phyloP scores from a whole-genome alignment of 1,140 invertebrate species.

The Sycophila sp. region DNA sequence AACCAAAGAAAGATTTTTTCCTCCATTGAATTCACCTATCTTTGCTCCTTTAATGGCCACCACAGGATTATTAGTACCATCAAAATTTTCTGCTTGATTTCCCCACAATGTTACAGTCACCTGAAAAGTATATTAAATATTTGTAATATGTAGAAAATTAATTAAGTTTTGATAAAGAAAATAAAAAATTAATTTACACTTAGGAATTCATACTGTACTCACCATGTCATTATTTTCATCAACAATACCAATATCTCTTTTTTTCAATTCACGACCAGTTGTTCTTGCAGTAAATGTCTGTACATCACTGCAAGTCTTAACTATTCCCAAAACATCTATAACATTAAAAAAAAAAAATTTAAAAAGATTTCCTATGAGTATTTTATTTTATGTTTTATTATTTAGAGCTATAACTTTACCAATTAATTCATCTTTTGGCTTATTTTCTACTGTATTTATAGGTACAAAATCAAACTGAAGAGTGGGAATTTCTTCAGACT shows the following conservation, averaged over 20 bases:
- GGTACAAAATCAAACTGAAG: slow-evolving; percentile 86
- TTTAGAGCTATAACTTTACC: slow-evolving; percentile 68
- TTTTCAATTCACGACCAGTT: slow-evolving; percentile 86
- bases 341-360: slow-evolving; percentile 49
- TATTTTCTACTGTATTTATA: slow-evolving; percentile 79
- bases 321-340: slow-evolving; percentile 91
- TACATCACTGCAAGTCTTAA: slow-evolving; percentile 79
- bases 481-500: slow-evolving; percentile 74
- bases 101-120: slow-evolving; percentile 81
- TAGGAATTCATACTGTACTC: too few relatives aligned
- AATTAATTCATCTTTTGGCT: slow-evolving; percentile 74
- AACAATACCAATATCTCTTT: slow-evolving; percentile 88
- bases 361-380: background rate
- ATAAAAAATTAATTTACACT: slow-evolving; percentile 54
- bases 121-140: slow-evolving; percentile 61
- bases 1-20: slow-evolving; percentile 73
- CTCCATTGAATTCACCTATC: slow-evolving; percentile 78
- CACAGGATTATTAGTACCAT: slow-evolving; percentile 79
- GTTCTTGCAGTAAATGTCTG: slow-evolving; percentile 76
- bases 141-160: slow-evolving; percentile 28
- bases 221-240: slow-evolving; percentile 87
- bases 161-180: slow-evolving; percentile 1
- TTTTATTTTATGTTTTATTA: background rate
- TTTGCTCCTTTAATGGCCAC: slow-evolving; percentile 83
- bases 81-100: slow-evolving; percentile 84